These are phyloP conservation scores for Carposina sasakii DNA, from an alignment of 1,140 invertebrate species.

Conservation along the genomic window DNA sequence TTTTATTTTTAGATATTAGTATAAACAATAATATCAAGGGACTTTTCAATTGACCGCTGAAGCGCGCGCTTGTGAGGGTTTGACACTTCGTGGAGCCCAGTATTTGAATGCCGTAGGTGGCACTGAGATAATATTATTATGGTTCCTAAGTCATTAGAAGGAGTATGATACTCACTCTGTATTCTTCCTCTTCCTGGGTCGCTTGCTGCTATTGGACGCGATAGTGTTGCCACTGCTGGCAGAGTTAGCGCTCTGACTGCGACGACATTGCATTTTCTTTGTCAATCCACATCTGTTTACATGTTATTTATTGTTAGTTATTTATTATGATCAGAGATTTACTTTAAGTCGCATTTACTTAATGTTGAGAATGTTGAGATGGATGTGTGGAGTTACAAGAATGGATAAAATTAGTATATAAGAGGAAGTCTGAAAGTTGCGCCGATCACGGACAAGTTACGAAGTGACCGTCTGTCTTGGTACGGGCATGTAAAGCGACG, in stretches of 20 bases:
- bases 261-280: slow-evolving; percentile 62
- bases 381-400: background rate
- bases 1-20: too few relatives aligned
- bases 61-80: too few relatives aligned
- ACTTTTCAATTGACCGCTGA: too few relatives aligned
- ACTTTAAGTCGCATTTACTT: background rate
- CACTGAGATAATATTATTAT: background rate
- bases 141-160: too few relatives aligned
- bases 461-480: too few relatives aligned
- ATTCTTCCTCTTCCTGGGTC: slow-evolving; percentile 55
- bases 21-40: too few relatives aligned
- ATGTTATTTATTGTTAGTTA: too few relatives aligned
- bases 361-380: background rate
- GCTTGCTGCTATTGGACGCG: slow-evolving; percentile 59
- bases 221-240: slow-evolving; percentile 64
- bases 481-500: too few relatives aligned
- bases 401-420: background rate
- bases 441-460: too few relatives aligned
- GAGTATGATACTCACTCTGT: slow-evolving; percentile 45
- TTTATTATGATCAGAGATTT: background rate
- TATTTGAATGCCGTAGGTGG: too few relatives aligned
- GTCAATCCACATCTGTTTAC: slow-evolving; percentile 46
- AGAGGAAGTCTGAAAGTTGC: background rate
- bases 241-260: slow-evolving; percentile 63
- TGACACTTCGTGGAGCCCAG: too few relatives aligned